Evolutionary conservation across 2,888 invertebrate species (phyloP), one percentile per base, ranked within the genome.

Genomic region (Cryptocephalus moraei): DNA sequence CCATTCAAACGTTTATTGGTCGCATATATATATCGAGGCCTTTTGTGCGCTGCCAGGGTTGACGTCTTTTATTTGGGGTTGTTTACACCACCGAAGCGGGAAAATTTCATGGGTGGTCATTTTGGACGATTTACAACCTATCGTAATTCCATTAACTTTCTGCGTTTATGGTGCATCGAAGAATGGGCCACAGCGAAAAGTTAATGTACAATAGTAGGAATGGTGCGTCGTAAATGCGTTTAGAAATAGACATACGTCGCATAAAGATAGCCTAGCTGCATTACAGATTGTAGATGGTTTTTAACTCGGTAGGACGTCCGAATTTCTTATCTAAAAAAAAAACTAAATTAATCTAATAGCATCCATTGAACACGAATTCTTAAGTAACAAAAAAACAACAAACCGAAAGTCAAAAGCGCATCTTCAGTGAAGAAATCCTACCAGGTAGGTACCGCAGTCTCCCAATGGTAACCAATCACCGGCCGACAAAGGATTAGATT

Each of bases 101-200:
- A 31, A 41, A 50, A 59, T 59, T 61, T 59, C 59, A 59, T 53
- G 59, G 61, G 61, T 61, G 61, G 59, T 56, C 61, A 60, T 49
- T 47, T 47, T 49, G 12, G 12, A 34, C 49, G 50, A 57, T 55
- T 52, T 55, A 54, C 48, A 55, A 50, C 12, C 36, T 11, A 11
- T 12, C 12, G 12, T 36, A 36, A 36, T 36, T n/a, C 36, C 36
- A 36, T 36, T 36, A 36, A 36, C 36, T 36, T 36, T 36, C 36
- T 36, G 36, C 11, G n/a, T 36, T 36, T 36, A 36, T 36, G 36
- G 12, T 36, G 12, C 36, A 2, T 36, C 12, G 4, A 4, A 4
- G 36, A 36, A 36, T 36, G 6, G 36, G 6, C 11, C n/a, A n/a
- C 4, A 36, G 36, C 36, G 6, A 36, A 36, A 36, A 36, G 36